A percentile compares a stretch with the other conserved stretches of the same genome.
Evolutionary conservation across 30 jellyfish, hydroid and myxozoan species (phyloP).

Genomic region (Aurelia coerulea): DNA sequence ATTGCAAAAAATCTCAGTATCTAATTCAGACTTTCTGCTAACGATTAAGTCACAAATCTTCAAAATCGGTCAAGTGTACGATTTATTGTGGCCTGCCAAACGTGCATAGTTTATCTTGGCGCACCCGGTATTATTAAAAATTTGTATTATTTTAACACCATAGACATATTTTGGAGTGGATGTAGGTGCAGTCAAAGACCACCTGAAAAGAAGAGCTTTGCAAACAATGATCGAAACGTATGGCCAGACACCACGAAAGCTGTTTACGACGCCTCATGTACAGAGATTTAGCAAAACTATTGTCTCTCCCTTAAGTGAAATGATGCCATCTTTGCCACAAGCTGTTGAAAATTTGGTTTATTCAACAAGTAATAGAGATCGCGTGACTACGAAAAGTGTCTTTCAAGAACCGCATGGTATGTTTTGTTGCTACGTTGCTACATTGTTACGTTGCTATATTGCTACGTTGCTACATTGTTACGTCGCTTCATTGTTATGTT

Average conservation of each 20-base stretch:
- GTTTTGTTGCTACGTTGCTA: no score
- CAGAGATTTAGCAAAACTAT: conserved; percentile 74
- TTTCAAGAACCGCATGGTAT: neutral
- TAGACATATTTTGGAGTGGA: conserved; percentile 99
- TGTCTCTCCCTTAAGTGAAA: conserved; percentile 64
- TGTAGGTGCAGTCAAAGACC: conserved; percentile 88
- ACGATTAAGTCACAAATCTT: no score
- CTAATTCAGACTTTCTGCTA: no score
- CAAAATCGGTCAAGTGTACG: no score
- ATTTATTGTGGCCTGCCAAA: no score
- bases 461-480: no score
- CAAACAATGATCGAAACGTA: conserved; percentile 98
- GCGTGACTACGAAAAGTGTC: neutral
- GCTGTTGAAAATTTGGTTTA: conserved; percentile 74
- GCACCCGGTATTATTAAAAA: no score
- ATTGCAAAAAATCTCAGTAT: no score
- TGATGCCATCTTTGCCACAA: conserved; percentile 69
- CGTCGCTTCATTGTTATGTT: no score
- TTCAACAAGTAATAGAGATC: conserved; percentile 25
- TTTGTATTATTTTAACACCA: neutral
- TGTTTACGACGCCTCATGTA: conserved; percentile 87
- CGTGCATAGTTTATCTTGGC: no score
- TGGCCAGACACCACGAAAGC: conserved; percentile 97
- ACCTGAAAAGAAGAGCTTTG: conserved; percentile 89
- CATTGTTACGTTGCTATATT: no score